Evolutionary conservation across 2,113 vertebrate genomes (phyloP).

Genomic region (Nansenia antarctica): DNA sequence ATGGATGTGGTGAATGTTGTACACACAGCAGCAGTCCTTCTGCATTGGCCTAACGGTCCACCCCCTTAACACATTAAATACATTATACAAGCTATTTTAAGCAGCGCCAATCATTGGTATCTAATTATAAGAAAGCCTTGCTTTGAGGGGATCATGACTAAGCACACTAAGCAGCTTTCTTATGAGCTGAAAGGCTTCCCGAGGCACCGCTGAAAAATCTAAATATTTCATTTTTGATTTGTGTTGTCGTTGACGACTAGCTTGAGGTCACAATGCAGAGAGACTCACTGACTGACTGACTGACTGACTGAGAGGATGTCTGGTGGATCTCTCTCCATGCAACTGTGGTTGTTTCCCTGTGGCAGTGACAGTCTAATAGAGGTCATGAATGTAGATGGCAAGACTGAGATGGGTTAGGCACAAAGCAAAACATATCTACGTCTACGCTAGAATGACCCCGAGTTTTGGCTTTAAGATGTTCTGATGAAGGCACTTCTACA

Average conservation of each 20-base stretch:
- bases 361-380: constrained; percentile 11
- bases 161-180: background rate
- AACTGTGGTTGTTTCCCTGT: constrained; percentile 23
- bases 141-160: background rate
- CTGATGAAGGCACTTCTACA: no score
- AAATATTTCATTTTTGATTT: no score
- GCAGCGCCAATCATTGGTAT: no score
- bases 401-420: constrained; percentile 62
- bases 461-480: no score
- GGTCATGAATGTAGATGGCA: constrained; percentile 24
- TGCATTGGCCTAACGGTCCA: constrained; percentile 41
- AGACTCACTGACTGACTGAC: constrained; percentile 35
- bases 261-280: constrained; percentile 60
- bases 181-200: background rate
- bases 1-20: constrained; percentile 22
- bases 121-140: constrained; percentile 1
- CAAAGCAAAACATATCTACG: constrained; percentile 28
- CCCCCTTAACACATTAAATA: no score
- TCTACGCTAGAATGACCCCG: no score
- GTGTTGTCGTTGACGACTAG: constrained; percentile 32
- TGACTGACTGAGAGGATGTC: constrained; percentile 29
- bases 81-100: no score
- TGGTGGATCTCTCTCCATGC: constrained; percentile 53
- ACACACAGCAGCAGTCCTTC: constrained; percentile 39
- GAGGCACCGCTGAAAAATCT: no score